Evolutionary conservation across 1,140 invertebrate genomes (phyloP).

Genomic region (Melipona quadrifasciata): DNA sequence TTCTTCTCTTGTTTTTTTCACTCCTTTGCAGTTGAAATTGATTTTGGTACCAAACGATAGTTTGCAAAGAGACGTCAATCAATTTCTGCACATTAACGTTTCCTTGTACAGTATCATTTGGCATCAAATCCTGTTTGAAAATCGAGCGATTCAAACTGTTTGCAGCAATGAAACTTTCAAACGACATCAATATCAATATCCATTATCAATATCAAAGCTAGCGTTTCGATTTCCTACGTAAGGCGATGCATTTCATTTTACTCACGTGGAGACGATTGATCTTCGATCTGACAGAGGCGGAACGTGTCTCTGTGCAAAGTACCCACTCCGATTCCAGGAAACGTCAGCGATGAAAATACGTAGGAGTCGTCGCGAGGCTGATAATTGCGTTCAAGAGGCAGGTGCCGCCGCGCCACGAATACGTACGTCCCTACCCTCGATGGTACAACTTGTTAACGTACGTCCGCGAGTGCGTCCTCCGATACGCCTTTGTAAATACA

Average conservation of each 20-base stretch:
- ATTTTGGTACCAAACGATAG: too few species aligned
- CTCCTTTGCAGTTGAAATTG: too few species aligned
- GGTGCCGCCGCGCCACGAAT: slow-evolving; percentile 13
- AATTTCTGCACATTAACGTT: too few species aligned
- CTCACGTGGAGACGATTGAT: neutral
- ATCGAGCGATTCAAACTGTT: too few species aligned
- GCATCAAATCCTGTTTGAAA: too few species aligned
- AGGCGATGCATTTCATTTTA: neutral
- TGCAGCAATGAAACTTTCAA: too few species aligned
- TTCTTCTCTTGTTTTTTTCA: too few species aligned
- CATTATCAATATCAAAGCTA: neutral
- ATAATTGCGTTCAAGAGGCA: slow-evolving; percentile 9
- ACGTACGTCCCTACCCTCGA: slow-evolving; percentile 1
- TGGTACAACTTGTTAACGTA: neutral
- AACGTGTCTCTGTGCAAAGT: neutral
- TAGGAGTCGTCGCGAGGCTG: slow-evolving; percentile 10
- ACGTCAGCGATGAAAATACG: neutral
- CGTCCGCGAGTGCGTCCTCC: neutral
- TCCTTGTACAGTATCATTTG: too few species aligned
- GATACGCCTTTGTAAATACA: neutral
- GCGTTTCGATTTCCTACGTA: neutral
- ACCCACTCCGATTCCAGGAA: slow-evolving; percentile 24
- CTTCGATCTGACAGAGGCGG: neutral
- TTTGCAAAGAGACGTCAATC: too few species aligned
- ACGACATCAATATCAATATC: too few species aligned